Evolutionary conservation across 2,113 vertebrate species (phyloP).

Genomic region (Maccullochella peelii): DNA sequence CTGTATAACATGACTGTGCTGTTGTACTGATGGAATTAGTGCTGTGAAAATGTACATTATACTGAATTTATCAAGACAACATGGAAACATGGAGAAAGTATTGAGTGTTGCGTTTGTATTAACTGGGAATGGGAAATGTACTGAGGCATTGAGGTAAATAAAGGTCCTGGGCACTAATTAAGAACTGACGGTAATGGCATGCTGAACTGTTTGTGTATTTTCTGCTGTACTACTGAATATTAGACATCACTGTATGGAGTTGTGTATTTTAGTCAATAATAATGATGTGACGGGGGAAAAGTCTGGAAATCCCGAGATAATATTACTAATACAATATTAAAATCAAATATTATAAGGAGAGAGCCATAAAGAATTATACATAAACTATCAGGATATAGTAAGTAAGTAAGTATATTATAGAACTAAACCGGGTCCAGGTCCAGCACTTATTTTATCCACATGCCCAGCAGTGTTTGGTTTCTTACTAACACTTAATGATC

Average conservation of each 20-base stretch:
- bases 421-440: not conserved
- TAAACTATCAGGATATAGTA: not conserved
- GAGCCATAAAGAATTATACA: not conserved
- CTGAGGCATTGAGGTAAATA: not conserved
- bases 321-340: not conserved
- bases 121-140: not conserved
- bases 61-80: not conserved
- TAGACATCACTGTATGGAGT: not conserved
- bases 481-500: not conserved
- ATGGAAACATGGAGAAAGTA: not conserved
- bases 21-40: too few relatives aligned
- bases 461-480: not conserved
- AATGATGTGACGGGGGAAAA: too few relatives aligned
- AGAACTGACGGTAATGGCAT: not conserved
- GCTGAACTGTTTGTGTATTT: not conserved
- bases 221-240: not conserved
- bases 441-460: not conserved
- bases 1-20: too few relatives aligned
- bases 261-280: not conserved
- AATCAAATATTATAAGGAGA: not conserved
- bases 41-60: not conserved
- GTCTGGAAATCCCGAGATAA: not conserved
- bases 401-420: slow-evolving; percentile 3
- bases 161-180: not conserved
- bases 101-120: not conserved